A percentile compares a stretch with the other conserved stretches of the same genome.
phyloP scores from a whole-genome alignment of 2,797 vertebrate genomes.

The Cyclopterus lumpus region DNA sequence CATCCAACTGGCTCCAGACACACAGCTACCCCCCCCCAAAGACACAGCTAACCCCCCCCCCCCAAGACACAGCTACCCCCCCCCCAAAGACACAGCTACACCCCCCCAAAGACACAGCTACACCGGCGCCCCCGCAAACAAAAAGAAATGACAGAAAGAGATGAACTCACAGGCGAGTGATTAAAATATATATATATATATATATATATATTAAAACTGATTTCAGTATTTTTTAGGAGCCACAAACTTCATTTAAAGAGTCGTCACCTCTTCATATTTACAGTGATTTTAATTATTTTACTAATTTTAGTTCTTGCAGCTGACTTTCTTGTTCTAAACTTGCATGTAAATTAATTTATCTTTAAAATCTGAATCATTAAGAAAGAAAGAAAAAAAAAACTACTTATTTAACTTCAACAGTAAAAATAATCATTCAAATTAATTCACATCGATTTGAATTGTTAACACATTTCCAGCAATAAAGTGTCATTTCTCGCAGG shows the following conservation, averaged over 20 bases:
- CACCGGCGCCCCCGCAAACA: too few relatives aligned
- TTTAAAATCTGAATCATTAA: not conserved
- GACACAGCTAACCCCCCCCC: not conserved
- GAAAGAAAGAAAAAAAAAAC: not conserved
- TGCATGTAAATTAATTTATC: not conserved
- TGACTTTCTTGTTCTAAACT: not conserved
- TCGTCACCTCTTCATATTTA: not conserved
- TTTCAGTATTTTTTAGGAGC: too few relatives aligned
- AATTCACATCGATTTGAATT: conserved; percentile 6
- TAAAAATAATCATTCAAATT: not conserved
- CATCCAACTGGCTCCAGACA: conserved; percentile 36
- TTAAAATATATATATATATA: too few relatives aligned
- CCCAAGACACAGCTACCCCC: too few relatives aligned
- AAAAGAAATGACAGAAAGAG: not conserved
- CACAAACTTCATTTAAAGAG: not conserved
- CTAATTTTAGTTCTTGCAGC: not conserved
- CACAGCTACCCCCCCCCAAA: not conserved
- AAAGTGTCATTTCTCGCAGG: not conserved
- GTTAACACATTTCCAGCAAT: conserved; percentile 17
- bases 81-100: too few relatives aligned
- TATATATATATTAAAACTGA: not conserved
- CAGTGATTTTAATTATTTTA: not conserved
- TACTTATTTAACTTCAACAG: not conserved
- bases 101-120: too few relatives aligned
- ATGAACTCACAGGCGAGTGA: not conserved